Evolutionary conservation across 2,888 invertebrate genomes (phyloP), one percentile per base, ranked within the genome.

Genomic region (Macaria notata): DNA sequence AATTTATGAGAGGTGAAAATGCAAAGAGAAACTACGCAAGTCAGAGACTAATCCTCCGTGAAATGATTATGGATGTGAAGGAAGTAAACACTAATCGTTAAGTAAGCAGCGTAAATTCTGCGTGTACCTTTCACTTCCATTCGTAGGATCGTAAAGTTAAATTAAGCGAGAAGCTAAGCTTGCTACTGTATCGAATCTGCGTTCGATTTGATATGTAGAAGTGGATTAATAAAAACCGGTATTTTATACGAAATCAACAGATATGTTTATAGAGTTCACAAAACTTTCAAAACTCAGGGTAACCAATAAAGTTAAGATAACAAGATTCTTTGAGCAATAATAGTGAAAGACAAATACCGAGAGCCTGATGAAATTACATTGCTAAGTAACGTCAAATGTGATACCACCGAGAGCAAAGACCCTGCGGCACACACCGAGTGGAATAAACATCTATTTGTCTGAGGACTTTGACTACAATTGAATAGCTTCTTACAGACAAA

Each of bases 141-240:
- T 44, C 49, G 46, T 44, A 45, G 39, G 57, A 48, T 49, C 47
- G 53, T 55, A 48, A 60, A 58, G 61, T 52, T 65, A 71, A 68
- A 68, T 73, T 66, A 65, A 69, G 61, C 56, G 58, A 62, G 9
- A 54, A 56, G 47, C 19, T 19, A 9, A 3, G n/a, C 44, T 56
- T 50, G 54, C 64, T 66, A 61, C 66, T 63, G 65, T 66, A 61
- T 63, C 67, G 59, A 67, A 70, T 67, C 61, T 51, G 47, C 61
- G 54, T 60, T 61, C 51, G 60, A 68, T 69, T 70, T 56, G 54
- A 48, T 53, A 46, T 30, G 51, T 45, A 42, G 31, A 53, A 29
- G 33, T 2, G n/a, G 36, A 43, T 31, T 7, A 45, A 45, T 30
- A 45, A 45, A 45, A 45, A 41, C 5, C 6, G 9, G 4, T 6